A percentile compares a stretch with the other conserved stretches of the same genome.
phyloP scores from a whole-genome alignment of 2,888 invertebrate species.

The Eristalis pertinax region DNA sequence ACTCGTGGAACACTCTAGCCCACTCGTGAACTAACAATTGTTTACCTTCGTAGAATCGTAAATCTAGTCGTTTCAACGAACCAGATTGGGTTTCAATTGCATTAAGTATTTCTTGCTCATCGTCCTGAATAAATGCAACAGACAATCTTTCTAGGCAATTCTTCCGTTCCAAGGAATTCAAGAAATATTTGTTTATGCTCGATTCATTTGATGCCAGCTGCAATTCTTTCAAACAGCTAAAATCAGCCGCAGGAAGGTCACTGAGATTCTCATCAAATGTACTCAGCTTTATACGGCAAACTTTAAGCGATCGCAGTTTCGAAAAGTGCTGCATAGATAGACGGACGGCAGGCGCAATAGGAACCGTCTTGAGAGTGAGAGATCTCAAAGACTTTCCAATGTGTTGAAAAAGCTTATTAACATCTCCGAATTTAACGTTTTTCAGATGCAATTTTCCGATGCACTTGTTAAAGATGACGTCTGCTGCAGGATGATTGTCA shows the following conservation, averaged over 20 bases:
- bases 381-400: constrained; percentile 31
- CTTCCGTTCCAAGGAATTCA: background rate
- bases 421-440: constrained; percentile 30
- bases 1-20: background rate
- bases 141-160: constrained; percentile 10
- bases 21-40: background rate
- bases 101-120: background rate
- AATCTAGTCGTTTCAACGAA: constrained; percentile 2
- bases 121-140: constrained; percentile 11
- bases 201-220: constrained; percentile 29
- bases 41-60: constrained; percentile 23
- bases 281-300: constrained; percentile 16
- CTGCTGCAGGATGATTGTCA: constrained; percentile 41
- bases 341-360: constrained; percentile 24
- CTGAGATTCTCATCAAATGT: constrained; percentile 13
- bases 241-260: background rate
- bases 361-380: constrained; percentile 35
- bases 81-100: constrained; percentile 10
- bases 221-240: constrained; percentile 26
- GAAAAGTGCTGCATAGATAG: constrained; percentile 33
- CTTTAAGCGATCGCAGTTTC: constrained; percentile 20
- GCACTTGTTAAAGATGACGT: constrained; percentile 17
- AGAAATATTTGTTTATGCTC: constrained; percentile 27
- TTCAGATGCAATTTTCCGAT: constrained; percentile 36
- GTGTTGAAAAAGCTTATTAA: constrained; percentile 25